Percentiles rank a stretch among this genome's conserved stretches.
Conservation (phyloP, 2,797 vertebrate genomes). For the Clamator glandarius region DNA sequence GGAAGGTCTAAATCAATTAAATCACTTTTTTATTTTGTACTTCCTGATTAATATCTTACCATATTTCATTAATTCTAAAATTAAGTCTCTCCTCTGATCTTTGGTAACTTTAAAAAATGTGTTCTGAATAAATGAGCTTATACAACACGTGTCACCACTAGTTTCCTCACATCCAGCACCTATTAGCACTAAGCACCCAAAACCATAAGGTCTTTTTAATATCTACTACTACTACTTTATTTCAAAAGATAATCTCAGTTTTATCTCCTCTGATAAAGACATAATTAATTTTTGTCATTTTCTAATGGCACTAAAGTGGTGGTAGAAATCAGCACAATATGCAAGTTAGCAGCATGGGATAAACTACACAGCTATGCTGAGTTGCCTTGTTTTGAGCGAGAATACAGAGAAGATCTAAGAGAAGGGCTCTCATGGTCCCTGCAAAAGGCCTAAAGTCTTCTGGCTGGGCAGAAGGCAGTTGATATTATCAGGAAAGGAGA, state of each 20-base stretch:
- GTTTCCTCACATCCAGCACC: background rate
- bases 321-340: background rate
- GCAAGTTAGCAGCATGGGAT: background rate
- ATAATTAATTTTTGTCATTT: background rate
- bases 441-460: background rate
- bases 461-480: background rate
- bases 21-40: background rate
- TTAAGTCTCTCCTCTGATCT: background rate
- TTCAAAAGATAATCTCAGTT: background rate
- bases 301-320: background rate
- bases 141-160: background rate
- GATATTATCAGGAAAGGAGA: background rate
- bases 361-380: background rate
- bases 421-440: background rate
- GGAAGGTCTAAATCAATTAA: background rate
- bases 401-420: background rate
- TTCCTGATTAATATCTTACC: background rate
- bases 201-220: background rate
- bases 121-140: background rate
- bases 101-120: background rate
- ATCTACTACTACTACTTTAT: background rate
- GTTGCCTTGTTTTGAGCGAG: background rate
- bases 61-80: background rate
- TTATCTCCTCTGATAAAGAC: background rate
- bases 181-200: background rate